Percentiles rank a stretch among this genome's conserved stretches.
These are phyloP conservation scores for Acleris sparsana DNA, from an alignment of 2,888 invertebrate genomes.

Conservation along the genomic window DNA sequence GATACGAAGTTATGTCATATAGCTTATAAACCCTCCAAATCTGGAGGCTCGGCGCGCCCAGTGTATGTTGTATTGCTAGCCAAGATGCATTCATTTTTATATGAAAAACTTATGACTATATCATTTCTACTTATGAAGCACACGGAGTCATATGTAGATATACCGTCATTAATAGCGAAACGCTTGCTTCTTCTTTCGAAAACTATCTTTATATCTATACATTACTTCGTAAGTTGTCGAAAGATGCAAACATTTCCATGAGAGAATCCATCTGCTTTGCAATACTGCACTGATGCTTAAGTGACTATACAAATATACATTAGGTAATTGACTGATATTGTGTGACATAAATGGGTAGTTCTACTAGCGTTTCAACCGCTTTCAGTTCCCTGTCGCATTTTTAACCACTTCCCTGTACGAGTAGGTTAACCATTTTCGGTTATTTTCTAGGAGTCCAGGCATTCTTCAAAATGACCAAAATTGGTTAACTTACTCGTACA, in stretches of 20 bases:
- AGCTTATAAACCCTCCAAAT: too few relatives aligned
- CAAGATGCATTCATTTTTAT: background rate
- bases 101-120: too few relatives aligned
- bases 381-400: too few relatives aligned
- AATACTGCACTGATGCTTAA: background rate
- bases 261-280: background rate
- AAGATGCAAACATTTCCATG: background rate
- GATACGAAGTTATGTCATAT: too few relatives aligned
- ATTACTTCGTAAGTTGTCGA: background rate
- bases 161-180: background rate
- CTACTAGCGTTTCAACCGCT: background rate
- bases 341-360: background rate
- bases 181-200: background rate
- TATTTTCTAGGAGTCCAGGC: too few relatives aligned
- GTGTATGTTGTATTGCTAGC: background rate
- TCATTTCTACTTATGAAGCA: too few relatives aligned
- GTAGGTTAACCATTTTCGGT: too few relatives aligned
- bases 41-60: too few relatives aligned
- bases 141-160: too few relatives aligned
- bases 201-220: background rate
- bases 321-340: background rate
- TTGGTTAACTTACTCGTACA: too few relatives aligned
- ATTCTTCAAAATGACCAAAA: too few relatives aligned
- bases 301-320: background rate
- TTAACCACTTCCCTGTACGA: too few relatives aligned